Base-by-base conservation (phyloP, 1,140 invertebrate genomes). In the Drosophila micromelanica region DNA sequence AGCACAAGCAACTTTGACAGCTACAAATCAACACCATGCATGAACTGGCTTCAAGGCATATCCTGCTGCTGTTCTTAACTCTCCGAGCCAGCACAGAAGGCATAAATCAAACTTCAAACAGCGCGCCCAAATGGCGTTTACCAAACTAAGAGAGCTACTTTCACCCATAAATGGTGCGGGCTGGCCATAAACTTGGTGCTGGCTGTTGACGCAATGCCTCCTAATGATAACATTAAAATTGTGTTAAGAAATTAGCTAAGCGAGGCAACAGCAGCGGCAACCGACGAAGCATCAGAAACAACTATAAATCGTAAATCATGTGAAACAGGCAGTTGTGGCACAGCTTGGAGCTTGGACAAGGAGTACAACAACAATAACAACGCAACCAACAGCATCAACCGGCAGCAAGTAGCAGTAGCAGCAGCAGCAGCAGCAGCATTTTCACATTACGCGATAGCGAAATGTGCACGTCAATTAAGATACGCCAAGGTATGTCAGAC, bases 151-250 rank as follows among this genome's bases (percentile, higher is more conserved):
- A 63, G 71, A 63, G 45, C 52, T 52, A 69, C 81, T 86, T 86
- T 87, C 84, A 82, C 78, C 82, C 82, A 82, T 87, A 87, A 79
- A 87, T 87, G 84, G 82, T 45, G 43, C 49, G 59, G 61, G 37
- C 56, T 65, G 72, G 57, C 80, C 67, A 84, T 84, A 85, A 85
- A 76, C 37, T 61, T 52, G 5, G n/a, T 30, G 49, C 15, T 32
- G 52, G 32, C 46, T 71, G 80, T 74, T 82, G 64, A 82, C 72
- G 75, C 72, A 82, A 76, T 87, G 78, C 64, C 78, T 82, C 56
- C 80, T 89, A 89, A 89, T 89, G 84, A 89, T 89, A 89, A 90
- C 84, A 89, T 89, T 89, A 89, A 84, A 89, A 89, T 89, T 89
- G 84, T 89, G 84, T 89, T 89, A 89, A 89, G 84, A 89, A 89